Base-by-base conservation (phyloP, 2,113 vertebrate species). In the Chloebia gouldiae region DNA sequence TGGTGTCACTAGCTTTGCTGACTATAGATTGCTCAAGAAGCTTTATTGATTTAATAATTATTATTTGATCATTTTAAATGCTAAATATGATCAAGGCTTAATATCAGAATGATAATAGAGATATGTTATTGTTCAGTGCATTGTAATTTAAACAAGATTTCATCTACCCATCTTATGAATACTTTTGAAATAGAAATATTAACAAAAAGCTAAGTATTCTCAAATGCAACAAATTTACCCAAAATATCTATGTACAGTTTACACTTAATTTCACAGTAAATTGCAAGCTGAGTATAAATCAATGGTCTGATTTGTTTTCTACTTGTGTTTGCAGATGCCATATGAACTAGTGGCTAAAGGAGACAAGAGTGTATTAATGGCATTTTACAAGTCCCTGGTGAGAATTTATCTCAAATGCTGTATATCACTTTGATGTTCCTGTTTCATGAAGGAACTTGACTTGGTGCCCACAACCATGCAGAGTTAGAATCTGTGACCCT, bases 141-240 rank as follows among this genome's bases (percentile, higher is more conserved):
- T 77, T 92, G 35, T n/a, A 73, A 86, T 92, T 80, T 80, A 88
- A 92, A 64, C 40, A 82, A 69, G 45, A 53, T 77, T 86, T 95
- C 28, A 83, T 28, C 88, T 83, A 53, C 30, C 17, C 27, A 39
- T 73, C 39, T 69, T 86, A 42, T 54, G 70, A 88, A 45, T 77
- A 57, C 17, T 76, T 87, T 70, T 73, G 64, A 93, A 76, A 25
- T 35, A 86, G 50, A 81, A 87, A 54, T 83, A 94, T 88, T 88
- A 86, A 83, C 71, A 92, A 66, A 92, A 94, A 77, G 33, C n/a
- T 68, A 81, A 81, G 24, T 76, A 31, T 76, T 70, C 49, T 86
- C 59, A 95, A 73, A 90, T 72, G 33, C 44, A 40, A 61, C 27
- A 79, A 35, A 63, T 83, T 77, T 73, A 39, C 79, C 59, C 75